These are phyloP conservation scores for Calypte anna DNA, from an alignment of 2,113 vertebrate genomes.

Conservation along the genomic window DNA sequence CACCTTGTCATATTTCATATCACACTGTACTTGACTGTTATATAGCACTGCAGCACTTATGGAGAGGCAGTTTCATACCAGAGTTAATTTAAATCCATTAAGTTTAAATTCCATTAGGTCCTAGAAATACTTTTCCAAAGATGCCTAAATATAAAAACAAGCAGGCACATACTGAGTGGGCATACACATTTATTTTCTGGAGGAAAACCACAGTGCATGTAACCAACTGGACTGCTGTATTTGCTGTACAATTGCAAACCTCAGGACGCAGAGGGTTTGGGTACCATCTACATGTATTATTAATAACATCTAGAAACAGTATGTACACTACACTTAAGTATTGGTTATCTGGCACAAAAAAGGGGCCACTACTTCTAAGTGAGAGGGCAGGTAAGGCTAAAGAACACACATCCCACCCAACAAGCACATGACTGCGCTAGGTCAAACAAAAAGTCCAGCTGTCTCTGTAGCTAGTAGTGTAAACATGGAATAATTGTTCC, in stretches of 20 bases:
- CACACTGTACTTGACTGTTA: background rate
- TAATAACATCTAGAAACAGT: rapidly evolving
- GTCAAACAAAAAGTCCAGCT: background rate
- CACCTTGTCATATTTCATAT: background rate
- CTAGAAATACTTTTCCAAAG: background rate
- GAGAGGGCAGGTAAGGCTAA: background rate
- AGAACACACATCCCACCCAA: background rate
- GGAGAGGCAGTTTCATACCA: background rate
- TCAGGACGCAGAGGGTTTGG: rapidly evolving
- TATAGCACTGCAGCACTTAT: background rate
- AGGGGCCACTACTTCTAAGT: background rate
- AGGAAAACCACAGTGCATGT: background rate
- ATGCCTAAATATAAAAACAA: background rate
- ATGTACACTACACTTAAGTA: background rate
- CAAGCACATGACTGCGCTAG: background rate
- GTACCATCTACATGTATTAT: background rate
- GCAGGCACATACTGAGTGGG: background rate
- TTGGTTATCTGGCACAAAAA: background rate
- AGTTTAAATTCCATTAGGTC: background rate
- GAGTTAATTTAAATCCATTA: background rate
- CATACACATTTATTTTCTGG: background rate
- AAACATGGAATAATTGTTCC: background rate
- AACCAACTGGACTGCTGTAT: background rate
- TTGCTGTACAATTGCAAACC: background rate
- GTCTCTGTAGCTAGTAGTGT: background rate